Evolutionary conservation across 1,140 invertebrate species (phyloP).

Genomic region (Eriocheir sinensis): DNA sequence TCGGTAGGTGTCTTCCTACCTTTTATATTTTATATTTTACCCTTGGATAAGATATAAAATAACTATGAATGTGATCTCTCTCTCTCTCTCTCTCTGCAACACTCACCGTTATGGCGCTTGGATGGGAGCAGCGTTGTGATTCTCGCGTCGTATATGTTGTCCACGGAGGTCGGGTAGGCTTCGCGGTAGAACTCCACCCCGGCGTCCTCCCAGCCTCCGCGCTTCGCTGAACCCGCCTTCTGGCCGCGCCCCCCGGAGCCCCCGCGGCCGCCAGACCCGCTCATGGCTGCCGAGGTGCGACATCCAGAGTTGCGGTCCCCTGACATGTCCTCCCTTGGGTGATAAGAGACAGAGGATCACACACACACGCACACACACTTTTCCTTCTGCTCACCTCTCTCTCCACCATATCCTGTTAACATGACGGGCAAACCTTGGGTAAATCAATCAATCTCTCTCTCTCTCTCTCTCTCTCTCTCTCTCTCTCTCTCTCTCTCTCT

Average conservation of each 20-base stretch:
- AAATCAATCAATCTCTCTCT: no score
- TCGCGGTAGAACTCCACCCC: conserved; percentile 93
- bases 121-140: conserved; percentile 75
- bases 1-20: no score
- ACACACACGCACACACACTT: no score
- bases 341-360: neutral
- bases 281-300: conserved; percentile 63
- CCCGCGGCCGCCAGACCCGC: conserved; percentile 60
- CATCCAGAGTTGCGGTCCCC: conserved; percentile 74
- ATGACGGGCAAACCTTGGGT: no score
- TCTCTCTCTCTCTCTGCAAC: conserved; percentile 39
- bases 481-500: no score
- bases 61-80: no score
- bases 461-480: no score
- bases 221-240: conserved; percentile 66
- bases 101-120: conserved; percentile 74
- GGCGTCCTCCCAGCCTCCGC: conserved; percentile 88
- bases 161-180: conserved; percentile 88
- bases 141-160: conserved; percentile 80
- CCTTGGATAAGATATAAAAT: no score
- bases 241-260: conserved; percentile 68
- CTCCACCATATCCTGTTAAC: no score
- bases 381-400: no score
- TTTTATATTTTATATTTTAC: no score
- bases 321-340: conserved; percentile 78